Evolutionary conservation across 2,797 vertebrate species (phyloP).

Genomic region (Paedocypris micromegethes): DNA sequence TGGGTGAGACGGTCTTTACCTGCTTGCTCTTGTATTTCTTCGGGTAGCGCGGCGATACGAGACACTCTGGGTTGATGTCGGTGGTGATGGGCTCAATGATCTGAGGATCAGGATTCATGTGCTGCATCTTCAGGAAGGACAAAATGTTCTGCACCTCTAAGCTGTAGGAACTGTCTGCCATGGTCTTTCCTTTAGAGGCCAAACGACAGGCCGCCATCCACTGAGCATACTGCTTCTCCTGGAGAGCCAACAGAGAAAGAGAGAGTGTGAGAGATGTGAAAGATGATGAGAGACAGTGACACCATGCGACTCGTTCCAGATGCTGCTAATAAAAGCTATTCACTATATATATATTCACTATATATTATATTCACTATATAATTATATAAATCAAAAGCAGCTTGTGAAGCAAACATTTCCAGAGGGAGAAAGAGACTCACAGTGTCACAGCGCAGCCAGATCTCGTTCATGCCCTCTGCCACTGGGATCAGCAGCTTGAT

Average conservation of each 20-base stretch:
- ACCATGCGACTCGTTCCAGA: too few species aligned
- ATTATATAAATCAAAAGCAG: too few species aligned
- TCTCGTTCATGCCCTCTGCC: slow-evolving; percentile 98
- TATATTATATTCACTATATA: too few species aligned
- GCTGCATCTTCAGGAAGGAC: slow-evolving; percentile 98
- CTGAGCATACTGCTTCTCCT: slow-evolving; percentile 98
- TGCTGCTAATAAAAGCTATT: too few species aligned
- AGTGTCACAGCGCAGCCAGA: slow-evolving; percentile 95
- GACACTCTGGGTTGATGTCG: slow-evolving; percentile 92
- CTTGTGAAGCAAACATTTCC: not conserved
- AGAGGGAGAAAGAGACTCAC: slow-evolving; percentile 62
- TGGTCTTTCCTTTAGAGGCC: slow-evolving; percentile 98
- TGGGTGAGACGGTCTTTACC: slow-evolving; percentile 61
- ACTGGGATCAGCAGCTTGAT: slow-evolving; percentile 97
- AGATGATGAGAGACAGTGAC: too few species aligned
- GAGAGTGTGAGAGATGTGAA: too few species aligned
- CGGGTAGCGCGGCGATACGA: slow-evolving; percentile 94
- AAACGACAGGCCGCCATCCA: slow-evolving; percentile 98
- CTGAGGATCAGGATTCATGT: slow-evolving; percentile 95
- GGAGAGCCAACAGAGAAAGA: slow-evolving; percentile 2
- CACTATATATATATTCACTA: too few species aligned
- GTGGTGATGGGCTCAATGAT: slow-evolving; percentile 88
- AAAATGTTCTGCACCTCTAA: slow-evolving; percentile 97
- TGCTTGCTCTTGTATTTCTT: slow-evolving; percentile 99
- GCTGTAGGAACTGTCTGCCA: slow-evolving; percentile 97